Percentiles rank a stretch among this genome's conserved stretches.
Evolutionary conservation across 2,797 vertebrate genomes (phyloP).

Genomic region (Euphonia xanthogaster): DNA sequence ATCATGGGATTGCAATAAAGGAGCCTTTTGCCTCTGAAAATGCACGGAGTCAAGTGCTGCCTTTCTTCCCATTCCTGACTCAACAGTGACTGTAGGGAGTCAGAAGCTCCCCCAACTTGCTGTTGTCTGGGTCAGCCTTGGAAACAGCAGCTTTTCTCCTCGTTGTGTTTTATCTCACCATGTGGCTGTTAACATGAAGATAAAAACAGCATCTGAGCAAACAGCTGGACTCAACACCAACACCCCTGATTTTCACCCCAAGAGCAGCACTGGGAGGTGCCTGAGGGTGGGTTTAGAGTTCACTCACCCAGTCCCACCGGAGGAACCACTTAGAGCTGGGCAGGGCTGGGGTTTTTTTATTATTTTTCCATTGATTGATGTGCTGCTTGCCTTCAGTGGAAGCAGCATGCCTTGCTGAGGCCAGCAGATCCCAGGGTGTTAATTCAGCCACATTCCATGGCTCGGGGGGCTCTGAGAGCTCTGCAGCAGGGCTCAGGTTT

Average conservation of each 20-base stretch:
- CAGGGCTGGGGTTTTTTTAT: neutral
- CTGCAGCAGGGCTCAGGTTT: neutral
- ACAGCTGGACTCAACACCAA: neutral
- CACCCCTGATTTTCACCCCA: neutral
- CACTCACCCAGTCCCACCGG: accelerated
- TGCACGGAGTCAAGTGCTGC: neutral
- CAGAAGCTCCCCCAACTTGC: neutral
- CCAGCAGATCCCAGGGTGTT: neutral
- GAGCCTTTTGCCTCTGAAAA: neutral
- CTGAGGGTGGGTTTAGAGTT: neutral
- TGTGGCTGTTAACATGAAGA: neutral
- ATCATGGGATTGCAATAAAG: neutral
- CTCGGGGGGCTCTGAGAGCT: neutral
- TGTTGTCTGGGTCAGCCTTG: neutral
- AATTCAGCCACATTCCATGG: neutral
- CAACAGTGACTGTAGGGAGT: neutral
- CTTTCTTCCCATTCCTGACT: neutral
- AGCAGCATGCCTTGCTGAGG: neutral
- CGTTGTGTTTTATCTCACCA: accelerated
- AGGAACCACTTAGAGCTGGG: neutral
- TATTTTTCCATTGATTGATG: neutral
- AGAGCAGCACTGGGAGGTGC: neutral
- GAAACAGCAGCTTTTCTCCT: neutral
- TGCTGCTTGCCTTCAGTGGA: neutral
- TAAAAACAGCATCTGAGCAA: neutral